Evolutionary conservation across 64 coral and sea anemone species (phyloP).

Genomic region (Stichodactyla helianthus): DNA sequence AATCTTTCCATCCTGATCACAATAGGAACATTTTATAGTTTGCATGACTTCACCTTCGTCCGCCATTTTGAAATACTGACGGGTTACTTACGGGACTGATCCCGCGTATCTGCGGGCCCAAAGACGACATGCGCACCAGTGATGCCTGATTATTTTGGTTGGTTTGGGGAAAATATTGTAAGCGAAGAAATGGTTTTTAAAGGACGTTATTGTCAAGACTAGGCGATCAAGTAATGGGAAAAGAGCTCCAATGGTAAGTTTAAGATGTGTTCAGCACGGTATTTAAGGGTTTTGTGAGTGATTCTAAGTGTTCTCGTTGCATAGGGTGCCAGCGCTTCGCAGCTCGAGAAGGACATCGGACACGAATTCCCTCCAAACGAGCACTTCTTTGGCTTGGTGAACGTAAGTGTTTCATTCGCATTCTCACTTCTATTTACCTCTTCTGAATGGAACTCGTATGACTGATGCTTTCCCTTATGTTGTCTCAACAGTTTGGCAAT

Average conservation of each 20-base stretch:
- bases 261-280: not conserved
- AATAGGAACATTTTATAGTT: conserved; percentile 45
- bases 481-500: conserved; percentile 85
- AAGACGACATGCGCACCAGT: conserved; percentile 35
- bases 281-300: not conserved
- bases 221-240: conserved; percentile 32
- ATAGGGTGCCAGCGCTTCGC: conserved; percentile 92
- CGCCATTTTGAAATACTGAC: conserved; percentile 55
- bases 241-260: conserved; percentile 51
- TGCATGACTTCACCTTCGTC: not conserved
- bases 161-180: not conserved
- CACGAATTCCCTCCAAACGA: conserved; percentile 99
- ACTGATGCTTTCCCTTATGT: not conserved
- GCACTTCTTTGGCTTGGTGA: conserved; percentile 96
- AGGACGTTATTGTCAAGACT: not conserved
- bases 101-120: conserved; percentile 15
- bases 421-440: not conserved
- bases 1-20: conserved; percentile 43
- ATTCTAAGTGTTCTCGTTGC: conserved; percentile 6
- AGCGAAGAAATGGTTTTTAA: conserved; percentile 15
- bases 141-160: conserved; percentile 62
- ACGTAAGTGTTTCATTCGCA: conserved; percentile 61
- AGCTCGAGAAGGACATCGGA: conserved; percentile 97
- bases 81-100: not conserved
- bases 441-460: not conserved